Evolutionary conservation across 2,888 invertebrate species (phyloP), one percentile per base, ranked within the genome.

Genomic region (Pandemis corylana): DNA sequence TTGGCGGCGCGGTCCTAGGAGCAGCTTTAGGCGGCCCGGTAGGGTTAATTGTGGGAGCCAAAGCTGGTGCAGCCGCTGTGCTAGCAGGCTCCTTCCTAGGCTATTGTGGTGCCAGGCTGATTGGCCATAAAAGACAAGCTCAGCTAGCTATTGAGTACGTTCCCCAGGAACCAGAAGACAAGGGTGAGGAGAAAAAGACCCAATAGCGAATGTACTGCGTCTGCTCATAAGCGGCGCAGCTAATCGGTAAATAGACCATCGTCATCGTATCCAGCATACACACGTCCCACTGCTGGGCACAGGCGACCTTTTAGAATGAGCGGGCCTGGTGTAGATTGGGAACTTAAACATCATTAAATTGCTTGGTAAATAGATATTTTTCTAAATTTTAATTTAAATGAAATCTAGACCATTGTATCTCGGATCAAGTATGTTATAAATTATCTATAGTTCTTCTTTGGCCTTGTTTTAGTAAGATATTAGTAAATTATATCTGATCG

Each of bases 1-100:
- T 78, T 75, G 84, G 86, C 28, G 90, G 90, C 41, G 91, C 90
- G 72, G 81, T 80, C 77, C 78, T 80, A 74, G 91, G 91, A 62
- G 89, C 89, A 78, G 80, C 86, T 80, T 77, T 82, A 78, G 90
- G 86, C 12, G 91, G 91, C 0, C 92, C 92, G 6, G 82, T 87
- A 77, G 91, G 92, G 46, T 81, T 90, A 70, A 71, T 80, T 73
- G 82, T 87, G 78, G 91, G 91, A 67, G 89, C 85, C 76, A 89
- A 91, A 82, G 89, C 85, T 71, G 90, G 88, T 66, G 89, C 88
- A 59, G 86, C 87, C 51, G 88, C 87, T 5, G 84, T 86, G 53
- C 84, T 88, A 15, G 89, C 88, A 10, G 90, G 90, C 77, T 87
- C 88, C 61, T 80, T 85, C 80, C 81, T 87, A 36, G 91, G 90